Base-by-base conservation (phyloP, 1,140 invertebrate genomes). In the Drosophila ambigua region DNA sequence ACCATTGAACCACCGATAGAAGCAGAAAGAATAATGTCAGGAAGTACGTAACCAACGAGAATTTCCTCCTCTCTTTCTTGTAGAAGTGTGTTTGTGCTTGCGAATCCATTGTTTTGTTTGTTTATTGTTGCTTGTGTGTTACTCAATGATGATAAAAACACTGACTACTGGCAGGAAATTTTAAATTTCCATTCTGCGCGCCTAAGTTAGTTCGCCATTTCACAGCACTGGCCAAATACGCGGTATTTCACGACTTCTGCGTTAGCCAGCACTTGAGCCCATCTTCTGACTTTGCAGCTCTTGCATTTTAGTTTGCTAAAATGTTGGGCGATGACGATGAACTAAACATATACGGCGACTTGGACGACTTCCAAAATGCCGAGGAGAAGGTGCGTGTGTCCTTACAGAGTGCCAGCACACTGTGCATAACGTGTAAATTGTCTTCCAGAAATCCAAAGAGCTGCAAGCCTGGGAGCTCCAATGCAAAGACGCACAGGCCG, bases 321-420 rank as follows among this genome's bases (percentile, higher is more conserved):
- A 74, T 77, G 71, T 39, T 79, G 53, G 49, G 53, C 28, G 81
- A 90, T 11, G 81, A 90, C 35, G 81, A 90, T 31, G 77, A 83
- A 44, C 58, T 91, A 20, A 74, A 91, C 69, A 90, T 91, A 9
- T 91, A 91, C 24, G 81, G 80, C 59, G 90, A 91, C 62, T 66
- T 91, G 65, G 90, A 90, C n/a, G 77, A 78, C 26, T 91, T 91
- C 44, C 81, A 91, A 44, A 41, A 87, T 46, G 59, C 46, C 11
- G 90, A 91, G 24, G 75, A 89, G 35, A 72, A 74, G 26, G 90
- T 91, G 58, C 59, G 52, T 13, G 6, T 5, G 8, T 1, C 6
- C 2, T 39, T 24, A 6, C 1, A 7, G 16, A 0, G 8, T 2
- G 11, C 16, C 35, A 39, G n/a, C 6, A 4, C 7, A 2, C 24